Percentiles rank a stretch among this genome's conserved stretches.
These are phyloP conservation scores for Psephotus haematonotus DNA, from an alignment of 2,113 vertebrate genomes.

Conservation along the genomic window DNA sequence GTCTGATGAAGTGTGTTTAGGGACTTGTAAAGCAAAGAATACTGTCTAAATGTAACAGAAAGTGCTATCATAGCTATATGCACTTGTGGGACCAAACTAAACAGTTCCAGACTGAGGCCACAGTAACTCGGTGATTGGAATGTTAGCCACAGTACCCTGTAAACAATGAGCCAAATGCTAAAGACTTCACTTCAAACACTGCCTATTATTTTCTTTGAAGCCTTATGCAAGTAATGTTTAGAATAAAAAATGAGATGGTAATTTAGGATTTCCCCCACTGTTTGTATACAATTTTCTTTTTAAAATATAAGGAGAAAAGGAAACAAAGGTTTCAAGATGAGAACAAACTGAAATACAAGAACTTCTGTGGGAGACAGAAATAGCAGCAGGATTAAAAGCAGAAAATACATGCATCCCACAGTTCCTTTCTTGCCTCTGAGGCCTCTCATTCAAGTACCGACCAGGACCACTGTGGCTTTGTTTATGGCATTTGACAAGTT, in stretches of 20 bases:
- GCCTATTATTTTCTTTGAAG: slow-evolving; percentile 25
- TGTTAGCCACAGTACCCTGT: neutral
- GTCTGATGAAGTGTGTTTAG: neutral
- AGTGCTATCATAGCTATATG: neutral
- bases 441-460: neutral
- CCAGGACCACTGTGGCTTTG: neutral
- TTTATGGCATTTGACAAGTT: slow-evolving; percentile 22
- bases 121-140: slow-evolving; percentile 13
- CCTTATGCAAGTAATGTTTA: neutral
- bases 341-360: slow-evolving; percentile 37
- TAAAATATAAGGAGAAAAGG: neutral
- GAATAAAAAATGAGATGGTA: slow-evolving; percentile 15
- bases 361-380: slow-evolving; percentile 18
- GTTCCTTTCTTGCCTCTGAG: slow-evolving; percentile 17
- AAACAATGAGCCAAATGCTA: slow-evolving; percentile 7
- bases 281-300: slow-evolving; percentile 13
- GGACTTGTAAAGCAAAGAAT: neutral
- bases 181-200: neutral
- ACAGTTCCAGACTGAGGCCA: neutral
- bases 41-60: neutral
- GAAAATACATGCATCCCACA: neutral
- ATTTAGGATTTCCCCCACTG: neutral
- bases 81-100: neutral
- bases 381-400: slow-evolving; percentile 18
- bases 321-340: slow-evolving; percentile 4